phyloP scores from a whole-genome alignment of 2,797 vertebrate species.

The Avahi laniger region DNA sequence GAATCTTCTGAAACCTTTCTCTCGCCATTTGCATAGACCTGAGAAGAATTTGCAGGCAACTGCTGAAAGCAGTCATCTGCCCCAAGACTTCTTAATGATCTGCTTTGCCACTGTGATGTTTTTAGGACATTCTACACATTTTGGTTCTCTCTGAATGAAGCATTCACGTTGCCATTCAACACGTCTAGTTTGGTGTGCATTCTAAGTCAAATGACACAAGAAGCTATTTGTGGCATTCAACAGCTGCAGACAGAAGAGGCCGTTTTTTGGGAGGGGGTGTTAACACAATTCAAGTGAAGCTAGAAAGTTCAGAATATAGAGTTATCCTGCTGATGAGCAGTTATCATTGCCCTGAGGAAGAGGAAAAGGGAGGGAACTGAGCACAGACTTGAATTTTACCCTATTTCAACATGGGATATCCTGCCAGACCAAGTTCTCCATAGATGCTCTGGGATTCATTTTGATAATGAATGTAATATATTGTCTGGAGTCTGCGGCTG shows the following conservation, averaged over 20 bases:
- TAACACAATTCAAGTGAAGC: not conserved
- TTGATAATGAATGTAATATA: not conserved
- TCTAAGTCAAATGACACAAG: constrained; percentile 49
- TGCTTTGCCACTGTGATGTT: constrained; percentile 27
- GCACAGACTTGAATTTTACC: not conserved
- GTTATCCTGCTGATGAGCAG: not conserved
- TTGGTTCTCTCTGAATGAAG: constrained; percentile 77
- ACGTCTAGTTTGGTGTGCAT: constrained; percentile 64
- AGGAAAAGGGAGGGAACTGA: fast-evolving
- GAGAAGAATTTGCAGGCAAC: constrained; percentile 45
- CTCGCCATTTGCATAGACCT: constrained; percentile 12
- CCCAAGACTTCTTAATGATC: constrained; percentile 34
- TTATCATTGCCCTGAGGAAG: constrained; percentile 6
- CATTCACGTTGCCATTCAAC: constrained; percentile 72
- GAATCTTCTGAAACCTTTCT: constrained; percentile 44
- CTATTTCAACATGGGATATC: not conserved
- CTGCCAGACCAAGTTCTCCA: not conserved
- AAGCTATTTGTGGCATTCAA: constrained; percentile 56
- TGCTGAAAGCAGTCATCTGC: not conserved
- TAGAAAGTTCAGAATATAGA: constrained; percentile 34
- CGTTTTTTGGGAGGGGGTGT: not conserved
- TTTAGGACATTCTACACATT: constrained; percentile 79
- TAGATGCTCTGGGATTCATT: not conserved
- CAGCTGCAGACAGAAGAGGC: constrained; percentile 62
- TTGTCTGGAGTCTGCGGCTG: constrained; percentile 43